A percentile compares a stretch with the other conserved stretches of the same genome.
Conservation (phyloP, 1,140 invertebrate genomes). For the Microplitis mediator region DNA sequence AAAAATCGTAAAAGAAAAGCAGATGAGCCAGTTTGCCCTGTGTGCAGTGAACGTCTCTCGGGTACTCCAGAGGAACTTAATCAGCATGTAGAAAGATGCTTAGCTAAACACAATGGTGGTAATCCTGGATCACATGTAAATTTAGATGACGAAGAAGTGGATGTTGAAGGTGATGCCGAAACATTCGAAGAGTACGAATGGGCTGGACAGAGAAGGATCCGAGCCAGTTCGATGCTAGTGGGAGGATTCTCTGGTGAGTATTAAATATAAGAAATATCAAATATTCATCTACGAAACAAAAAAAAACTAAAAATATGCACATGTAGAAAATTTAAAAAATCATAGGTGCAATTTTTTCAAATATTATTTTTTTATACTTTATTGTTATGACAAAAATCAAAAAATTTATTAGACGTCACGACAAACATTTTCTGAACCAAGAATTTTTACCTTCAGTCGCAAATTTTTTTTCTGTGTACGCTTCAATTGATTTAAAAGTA, state of each 20-base stretch:
- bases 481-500: too few relatives aligned
- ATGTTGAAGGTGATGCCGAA: conserved; percentile 72
- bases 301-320: too few relatives aligned
- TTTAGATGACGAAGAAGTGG: conserved; percentile 71
- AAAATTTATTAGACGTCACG: too few relatives aligned
- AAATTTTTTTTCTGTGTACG: too few relatives aligned
- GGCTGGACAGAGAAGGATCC: conserved; percentile 77
- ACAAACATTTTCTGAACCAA: too few relatives aligned
- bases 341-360: too few relatives aligned
- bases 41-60: conserved; percentile 72
- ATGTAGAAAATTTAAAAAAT: too few relatives aligned
- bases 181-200: conserved; percentile 82
- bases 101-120: conserved; percentile 67
- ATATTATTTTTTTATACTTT: not conserved
- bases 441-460: too few relatives aligned
- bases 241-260: conserved; percentile 71
- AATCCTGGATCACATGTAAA: conserved; percentile 41
- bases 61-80: conserved; percentile 74
- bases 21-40: conserved; percentile 75
- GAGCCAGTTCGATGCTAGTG: conserved; percentile 72
- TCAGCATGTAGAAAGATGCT: conserved; percentile 77
- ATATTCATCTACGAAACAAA: not conserved
- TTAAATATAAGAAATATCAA: not conserved
- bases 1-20: conserved; percentile 73
- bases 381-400: too few relatives aligned